Base-by-base conservation (phyloP, 2,797 vertebrate genomes). In the Cetoscarus ocellatus region DNA sequence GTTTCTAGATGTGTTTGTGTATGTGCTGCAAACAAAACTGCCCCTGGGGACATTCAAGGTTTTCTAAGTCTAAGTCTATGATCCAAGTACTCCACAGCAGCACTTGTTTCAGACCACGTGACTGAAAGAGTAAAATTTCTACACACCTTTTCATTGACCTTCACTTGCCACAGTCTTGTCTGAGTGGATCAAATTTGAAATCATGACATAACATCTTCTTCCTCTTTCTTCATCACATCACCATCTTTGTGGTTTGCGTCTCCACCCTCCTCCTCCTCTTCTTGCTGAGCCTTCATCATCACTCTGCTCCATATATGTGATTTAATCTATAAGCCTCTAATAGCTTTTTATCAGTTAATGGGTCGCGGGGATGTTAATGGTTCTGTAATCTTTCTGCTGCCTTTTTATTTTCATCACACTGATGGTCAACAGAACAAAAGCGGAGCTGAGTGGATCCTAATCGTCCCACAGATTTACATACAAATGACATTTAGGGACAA, bases 271-370 rank as follows among this genome's bases (percentile, higher is more conserved):
- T 58, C 67, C 53, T 71, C 51, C 38, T 67, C 67, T 15, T 50
- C 69, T 49, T 68, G 35, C 71, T 58, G 49, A 59, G 48, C 71
- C 55, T 55, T 53, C 54, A 44, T 69, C 63, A 61, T 68, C 72
- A 48, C 68, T 79, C 76, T 75, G 77, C 65, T 86, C 83, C 83
- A 87, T 84, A 86, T 85, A 87, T 90, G 84, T 85, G 61, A 87
- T 91, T 88, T 90, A 73, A 85, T 90, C 79, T 84, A 48, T 91
- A 90, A 93, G 88, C 87, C 77, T 81, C 81, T 93, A 93, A 92
- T 92, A 91, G 89, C 77, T 92, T 78, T 92, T 91, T 91, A 90
- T 91, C 86, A 90, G 87, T 92, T 92, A 92, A 91, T 93, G 90
- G 88, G 77, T 85, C 49, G 71, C 79, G 13, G 61, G 43, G 56